Evolutionary conservation across 2,888 invertebrate species (phyloP).

Genomic region (Noctua janthe): DNA sequence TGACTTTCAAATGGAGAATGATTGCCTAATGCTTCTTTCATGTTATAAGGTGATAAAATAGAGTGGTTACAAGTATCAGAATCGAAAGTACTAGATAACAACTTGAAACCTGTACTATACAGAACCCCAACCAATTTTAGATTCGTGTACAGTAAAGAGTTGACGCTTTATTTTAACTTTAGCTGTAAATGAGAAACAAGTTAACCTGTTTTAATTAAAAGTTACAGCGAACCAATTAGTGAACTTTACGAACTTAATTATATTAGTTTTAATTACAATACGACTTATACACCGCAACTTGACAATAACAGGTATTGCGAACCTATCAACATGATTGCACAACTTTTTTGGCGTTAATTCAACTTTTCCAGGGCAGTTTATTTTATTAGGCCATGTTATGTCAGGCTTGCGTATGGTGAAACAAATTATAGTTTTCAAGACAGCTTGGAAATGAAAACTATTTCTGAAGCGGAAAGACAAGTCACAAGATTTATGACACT

Average conservation of each 20-base stretch:
- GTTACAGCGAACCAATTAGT: constrained; percentile 35
- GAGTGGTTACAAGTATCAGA: neutral
- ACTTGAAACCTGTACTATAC: neutral
- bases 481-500: constrained; percentile 36
- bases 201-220: constrained; percentile 48
- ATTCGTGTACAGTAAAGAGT: constrained; percentile 10
- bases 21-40: constrained; percentile 8
- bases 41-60: constrained; percentile 22
- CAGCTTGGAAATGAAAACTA: constrained; percentile 42
- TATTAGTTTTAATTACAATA: constrained; percentile 54
- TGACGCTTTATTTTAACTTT: constrained; percentile 4
- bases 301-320: constrained; percentile 32
- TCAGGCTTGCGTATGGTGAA: constrained; percentile 36
- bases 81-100: neutral
- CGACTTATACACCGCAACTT: constrained; percentile 29
- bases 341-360: constrained; percentile 31
- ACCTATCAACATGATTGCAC: constrained; percentile 17
- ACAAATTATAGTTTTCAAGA: constrained; percentile 46
- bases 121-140: neutral
- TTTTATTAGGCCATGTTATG: constrained; percentile 18
- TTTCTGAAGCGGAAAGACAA: constrained; percentile 44
- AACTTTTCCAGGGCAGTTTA: constrained; percentile 33
- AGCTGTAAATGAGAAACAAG: constrained; percentile 33
- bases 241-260: constrained; percentile 40
- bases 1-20: constrained; percentile 49